Evolutionary conservation across 2,888 invertebrate genomes (phyloP).

Genomic region (Amphiduros pacificus): DNA sequence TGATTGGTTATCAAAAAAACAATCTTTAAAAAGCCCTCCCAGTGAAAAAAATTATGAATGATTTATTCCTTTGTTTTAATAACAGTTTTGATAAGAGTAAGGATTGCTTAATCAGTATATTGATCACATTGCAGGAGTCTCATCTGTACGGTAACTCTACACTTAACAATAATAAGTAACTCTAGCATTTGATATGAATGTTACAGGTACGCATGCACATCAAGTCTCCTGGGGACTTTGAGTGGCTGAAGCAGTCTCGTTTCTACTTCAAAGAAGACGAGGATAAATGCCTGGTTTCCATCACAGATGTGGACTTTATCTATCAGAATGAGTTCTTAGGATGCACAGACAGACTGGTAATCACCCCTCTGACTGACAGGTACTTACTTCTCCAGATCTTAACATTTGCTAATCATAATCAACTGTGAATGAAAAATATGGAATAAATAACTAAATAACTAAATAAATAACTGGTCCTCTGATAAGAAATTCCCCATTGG

Average conservation of each 20-base stretch:
- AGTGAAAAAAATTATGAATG: too few species aligned
- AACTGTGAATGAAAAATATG: too few species aligned
- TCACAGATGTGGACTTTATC: slow-evolving; percentile 91
- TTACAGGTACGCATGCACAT: slow-evolving; percentile 81
- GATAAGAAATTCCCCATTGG: too few species aligned
- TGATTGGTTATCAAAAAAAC: too few species aligned
- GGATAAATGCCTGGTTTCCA: slow-evolving; percentile 88
- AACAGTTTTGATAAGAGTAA: too few species aligned
- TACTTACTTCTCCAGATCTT: slow-evolving; percentile 51
- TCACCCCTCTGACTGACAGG: slow-evolving; percentile 95
- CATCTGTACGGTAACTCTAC: too few species aligned
- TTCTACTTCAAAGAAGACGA: slow-evolving; percentile 96
- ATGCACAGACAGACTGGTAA: slow-evolving; percentile 92
- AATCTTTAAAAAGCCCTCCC: too few species aligned
- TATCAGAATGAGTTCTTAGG: slow-evolving; percentile 97
- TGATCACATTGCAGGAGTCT: too few species aligned
- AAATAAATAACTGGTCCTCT: too few species aligned
- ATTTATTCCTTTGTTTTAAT: too few species aligned
- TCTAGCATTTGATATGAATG: background rate
- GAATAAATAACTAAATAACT: too few species aligned
- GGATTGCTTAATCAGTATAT: too few species aligned
- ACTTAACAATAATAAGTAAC: background rate
- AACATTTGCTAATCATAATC: background rate
- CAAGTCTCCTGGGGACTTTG: slow-evolving; percentile 87
- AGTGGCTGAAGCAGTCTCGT: slow-evolving; percentile 94